A percentile compares a stretch with the other conserved stretches of the same genome.
Evolutionary conservation across 2,113 vertebrate genomes (phyloP).

Genomic region (Conger conger): DNA sequence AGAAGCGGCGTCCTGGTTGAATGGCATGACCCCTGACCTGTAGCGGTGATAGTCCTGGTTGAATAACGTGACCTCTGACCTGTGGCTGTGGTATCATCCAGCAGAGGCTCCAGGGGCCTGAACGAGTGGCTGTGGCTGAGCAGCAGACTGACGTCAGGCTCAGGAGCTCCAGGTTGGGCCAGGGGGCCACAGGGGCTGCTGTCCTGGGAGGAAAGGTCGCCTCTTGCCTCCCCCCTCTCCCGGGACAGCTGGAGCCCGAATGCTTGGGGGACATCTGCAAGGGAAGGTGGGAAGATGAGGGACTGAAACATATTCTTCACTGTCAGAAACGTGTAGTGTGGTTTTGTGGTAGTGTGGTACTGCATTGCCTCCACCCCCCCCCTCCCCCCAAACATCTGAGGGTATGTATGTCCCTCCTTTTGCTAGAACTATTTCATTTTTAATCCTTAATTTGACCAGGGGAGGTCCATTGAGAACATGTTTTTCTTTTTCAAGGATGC

Average conservation of each 20-base stretch:
- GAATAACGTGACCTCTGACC: constrained; percentile 19
- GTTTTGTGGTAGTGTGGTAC: too few relatives aligned
- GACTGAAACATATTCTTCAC: neutral
- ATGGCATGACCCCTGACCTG: constrained; percentile 16
- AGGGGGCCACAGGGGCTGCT: neutral
- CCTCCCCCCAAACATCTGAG: neutral
- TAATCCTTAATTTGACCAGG: too few relatives aligned
- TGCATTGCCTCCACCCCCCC: too few relatives aligned
- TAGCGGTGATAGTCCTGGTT: constrained; percentile 3
- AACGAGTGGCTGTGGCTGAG: constrained; percentile 26
- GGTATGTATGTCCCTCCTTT: neutral
- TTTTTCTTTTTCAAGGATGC: too few relatives aligned
- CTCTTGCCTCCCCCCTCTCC: neutral
- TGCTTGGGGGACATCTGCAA: neutral
- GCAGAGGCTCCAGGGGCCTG: constrained; percentile 32
- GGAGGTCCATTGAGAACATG: too few relatives aligned
- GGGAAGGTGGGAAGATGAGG: neutral
- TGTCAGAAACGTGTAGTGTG: neutral
- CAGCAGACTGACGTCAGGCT: constrained; percentile 11
- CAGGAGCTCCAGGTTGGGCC: neutral
- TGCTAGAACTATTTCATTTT: too few relatives aligned
- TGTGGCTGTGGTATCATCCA: constrained; percentile 25
- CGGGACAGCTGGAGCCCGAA: neutral
- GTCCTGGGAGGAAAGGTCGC: neutral
- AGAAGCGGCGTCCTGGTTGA: neutral